Evolutionary conservation across 2,888 invertebrate species (phyloP), one percentile per base, ranked within the genome.

Genomic region (Trilocha varians): DNA sequence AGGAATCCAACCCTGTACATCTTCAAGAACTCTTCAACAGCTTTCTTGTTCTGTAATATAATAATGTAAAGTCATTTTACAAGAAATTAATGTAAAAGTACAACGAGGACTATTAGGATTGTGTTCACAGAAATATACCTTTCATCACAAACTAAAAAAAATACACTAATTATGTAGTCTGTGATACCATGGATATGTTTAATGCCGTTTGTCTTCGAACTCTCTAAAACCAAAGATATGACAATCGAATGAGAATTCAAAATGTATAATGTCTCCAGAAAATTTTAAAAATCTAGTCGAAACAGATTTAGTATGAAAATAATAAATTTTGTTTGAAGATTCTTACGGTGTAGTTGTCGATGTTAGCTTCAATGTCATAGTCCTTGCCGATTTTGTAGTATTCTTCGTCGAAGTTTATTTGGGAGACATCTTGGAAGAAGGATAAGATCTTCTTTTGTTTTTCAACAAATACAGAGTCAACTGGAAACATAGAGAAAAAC

Each of bases 1-100:
- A 88, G 48, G 50, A 86, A 78, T 33, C 87, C 87, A 43, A 72
- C 62, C 40, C 79, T 76, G 62, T 74, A 80, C 36, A 73, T 53
- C 1, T 49, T 40, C 42, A 83, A 49, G 54, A 88, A 88, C 13
- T 84, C 76, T 35, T 77, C 69, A 4, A 87, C 77, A 1, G 73
- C 75, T 47, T 77, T 62, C 46, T 76, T 70, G 53, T 85, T 74
- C 84, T 87, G 65, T 13, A 59, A 64, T 49, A 39, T 45, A 47
- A 41, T 25, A 38, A 32, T 3, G 16, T 8, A 15, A 34, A n/a
- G n/a, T 3, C 13, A n/a, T 3, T 34, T 34, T 15, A 9, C 6
- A 34, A 14, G 3, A 34, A 34, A 34, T 2, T 8, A 13, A 8
- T 8, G 8, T n/a, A 34, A 8, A 11, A 34, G n/a, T n/a, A n/a